Evolutionary conservation across 2,113 vertebrate genomes (phyloP), one percentile per base, ranked within the genome.

Genomic region (Anguilla japonica): DNA sequence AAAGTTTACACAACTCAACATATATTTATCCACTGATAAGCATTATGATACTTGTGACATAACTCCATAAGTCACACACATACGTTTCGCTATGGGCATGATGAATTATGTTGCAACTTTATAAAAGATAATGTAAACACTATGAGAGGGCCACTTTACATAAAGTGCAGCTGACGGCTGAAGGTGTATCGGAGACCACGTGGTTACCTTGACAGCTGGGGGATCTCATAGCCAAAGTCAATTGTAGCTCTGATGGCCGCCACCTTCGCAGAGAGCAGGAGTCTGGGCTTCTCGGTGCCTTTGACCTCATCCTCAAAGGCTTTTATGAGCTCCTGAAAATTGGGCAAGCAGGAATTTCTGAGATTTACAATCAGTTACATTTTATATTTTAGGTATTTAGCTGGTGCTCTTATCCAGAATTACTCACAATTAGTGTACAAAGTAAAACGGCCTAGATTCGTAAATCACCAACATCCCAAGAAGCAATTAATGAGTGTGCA

Each of bases 181-280:
- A 34, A 57, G 20, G 22, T 1, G 16, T 60, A 50, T 82, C 8
- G 50, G 18, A 71, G 79, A 40, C 40, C 41, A 46, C 81, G 53
- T 1, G 34, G 90, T 89, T 85, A 96, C 95, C 4, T n/a, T 83
- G 91, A 40, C 16, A 95, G 92, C 79, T 93, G 87, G 80, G 87
- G 26, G 56, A 95, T 90, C 57, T 96, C 95, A 3, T 96, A 96
- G 20, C 90, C 91, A 83, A 3, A 79, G 2, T 93, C 46, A 22
- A 95, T 87, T 50, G 87, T 92, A 34, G 84, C 0, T 22, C 0
- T 84, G 0, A 94, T 2, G 9, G 85, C 15, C 11, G 91, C 93
- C 8, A 93, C 93, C 20, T 91, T 95, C 71, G 89, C 87, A 1
- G 95, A 93, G 43, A 96, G 89, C 84, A 96, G 71, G 46, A 95